Base-by-base conservation (phyloP, 2,797 vertebrate species). In the Momotus momota region DNA sequence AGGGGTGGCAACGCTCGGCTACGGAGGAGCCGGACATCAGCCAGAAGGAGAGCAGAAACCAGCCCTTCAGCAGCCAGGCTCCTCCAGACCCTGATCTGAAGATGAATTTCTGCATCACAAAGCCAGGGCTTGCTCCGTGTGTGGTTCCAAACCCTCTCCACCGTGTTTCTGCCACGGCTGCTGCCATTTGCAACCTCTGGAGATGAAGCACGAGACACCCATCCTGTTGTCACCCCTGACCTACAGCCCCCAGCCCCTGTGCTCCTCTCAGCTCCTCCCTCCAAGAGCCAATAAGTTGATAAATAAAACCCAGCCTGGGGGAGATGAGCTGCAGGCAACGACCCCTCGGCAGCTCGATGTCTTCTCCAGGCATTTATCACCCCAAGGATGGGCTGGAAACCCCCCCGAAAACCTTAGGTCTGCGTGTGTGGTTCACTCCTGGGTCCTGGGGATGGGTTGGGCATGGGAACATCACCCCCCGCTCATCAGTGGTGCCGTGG, bases 301-400 rank as follows among this genome's bases (percentile, higher is more conserved):
- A 22, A n/a, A 26, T 0, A 2, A 73, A 69, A 54, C 2, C 38
- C 0, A 0, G 2, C 35, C 4, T 0, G 0, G 21, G 22, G 43
- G 17, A 58, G 33, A 8, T 10, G 65, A 31, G 65, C 38, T 41
- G 38, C 17, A 0, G 1, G 71, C 27, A 12, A 43, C 5, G 46
- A 5, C 1, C 20, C 40, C 55, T 55, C 9, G 12, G 60, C 73
- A 78, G 69, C 58, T 27, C 19, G 35, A 9, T 2, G 8, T 9
- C 45, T 74, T 31, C 62, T 54, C 25, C 75, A 6, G 3, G 0
- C 14, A 0, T 14, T 23, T 6, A 9, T 3, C 46, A 10, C 45
- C 33, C 46, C n/a, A n/a, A 15, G 10, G 5, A 15, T 0, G 18
- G 54, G 38, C 79, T 92, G 86, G 35, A 4, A 41, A 8, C 33